Evolutionary conservation across 2,888 invertebrate species (phyloP), one percentile per base, ranked within the genome.

Genomic region (Orchesellides sinensis): DNA sequence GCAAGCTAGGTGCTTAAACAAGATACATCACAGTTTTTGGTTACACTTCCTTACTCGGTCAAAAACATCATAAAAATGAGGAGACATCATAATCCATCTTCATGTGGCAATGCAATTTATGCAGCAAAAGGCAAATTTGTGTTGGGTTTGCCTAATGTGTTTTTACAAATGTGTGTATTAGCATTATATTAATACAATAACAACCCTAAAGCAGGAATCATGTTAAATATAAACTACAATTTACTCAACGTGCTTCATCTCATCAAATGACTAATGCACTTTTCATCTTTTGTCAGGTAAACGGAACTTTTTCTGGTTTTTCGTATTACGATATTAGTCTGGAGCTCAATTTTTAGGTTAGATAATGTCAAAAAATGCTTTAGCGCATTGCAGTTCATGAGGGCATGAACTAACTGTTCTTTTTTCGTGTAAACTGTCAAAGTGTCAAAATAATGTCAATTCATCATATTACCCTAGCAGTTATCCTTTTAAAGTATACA

Each of bases 371-470:
- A n/a, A n/a, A n/a, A n/a, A n/a, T n/a, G n/a, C n/a, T n/a, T n/a
- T n/a, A n/a, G n/a, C n/a, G n/a, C n/a, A n/a, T n/a, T n/a, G n/a
- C n/a, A n/a, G n/a, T n/a, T n/a, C n/a, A n/a, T n/a, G n/a, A n/a
- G n/a, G n/a, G n/a, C n/a, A n/a, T n/a, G n/a, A n/a, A n/a, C n/a
- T 54, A 54, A 70, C 56, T 23, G 59, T 45, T 12, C 23, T 40
- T 59, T 56, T 21, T 52, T 2, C 19, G 19, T 23, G 6, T 25
- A 35, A 72, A 59, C 14, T 66, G 59, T 40, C 69, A 72, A 59
- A 56, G 59, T 70, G 59, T 72, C 72, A 72, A 17, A 45, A 25
- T n/a, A n/a, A 8, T n/a, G 52, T 52, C 52, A 17, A 4, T 25
- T 59, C 29, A 59, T 59, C 32, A 17, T 59, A 25, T 25, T 54